phyloP scores from a whole-genome alignment of 2,888 invertebrate genomes.

The Shargacucullia verbasci region DNA sequence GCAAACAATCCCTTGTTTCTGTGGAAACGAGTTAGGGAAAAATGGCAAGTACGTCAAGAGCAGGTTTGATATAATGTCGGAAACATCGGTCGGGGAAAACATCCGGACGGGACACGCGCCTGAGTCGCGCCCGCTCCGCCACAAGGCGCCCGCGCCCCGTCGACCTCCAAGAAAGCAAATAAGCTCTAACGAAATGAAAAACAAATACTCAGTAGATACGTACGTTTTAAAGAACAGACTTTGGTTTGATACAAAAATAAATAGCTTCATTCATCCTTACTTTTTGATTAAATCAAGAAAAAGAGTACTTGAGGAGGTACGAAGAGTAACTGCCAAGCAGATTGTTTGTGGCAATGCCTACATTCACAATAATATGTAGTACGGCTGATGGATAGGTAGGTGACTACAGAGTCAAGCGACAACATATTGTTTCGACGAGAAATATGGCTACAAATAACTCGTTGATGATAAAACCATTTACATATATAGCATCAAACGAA shows the following conservation, averaged over 20 bases:
- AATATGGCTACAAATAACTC: too few species aligned
- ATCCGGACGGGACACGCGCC: constrained; percentile 57
- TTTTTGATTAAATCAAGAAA: constrained; percentile 19
- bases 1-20: constrained; percentile 71
- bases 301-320: too few species aligned
- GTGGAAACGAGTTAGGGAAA: constrained; percentile 61
- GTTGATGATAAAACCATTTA: too few species aligned
- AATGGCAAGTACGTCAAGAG: constrained; percentile 66
- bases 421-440: too few species aligned
- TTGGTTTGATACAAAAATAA: constrained; percentile 39
- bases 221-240: constrained; percentile 49
- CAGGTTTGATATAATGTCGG: constrained; percentile 66
- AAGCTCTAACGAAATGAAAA: constrained; percentile 67
- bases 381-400: too few species aligned
- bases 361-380: too few species aligned
- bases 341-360: too few species aligned
- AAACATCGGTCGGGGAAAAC: constrained; percentile 67
- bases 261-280: constrained; percentile 25
- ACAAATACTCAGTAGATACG: constrained; percentile 59
- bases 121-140: constrained; percentile 10
- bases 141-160: constrained; percentile 5
- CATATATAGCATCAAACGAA: too few species aligned
- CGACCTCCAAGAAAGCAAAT: constrained; percentile 61
- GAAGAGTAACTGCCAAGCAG: too few species aligned
- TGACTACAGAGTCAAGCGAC: too few species aligned